phyloP scores from a whole-genome alignment of 1,140 invertebrate genomes.

The Thalassaphorura encarpata region DNA sequence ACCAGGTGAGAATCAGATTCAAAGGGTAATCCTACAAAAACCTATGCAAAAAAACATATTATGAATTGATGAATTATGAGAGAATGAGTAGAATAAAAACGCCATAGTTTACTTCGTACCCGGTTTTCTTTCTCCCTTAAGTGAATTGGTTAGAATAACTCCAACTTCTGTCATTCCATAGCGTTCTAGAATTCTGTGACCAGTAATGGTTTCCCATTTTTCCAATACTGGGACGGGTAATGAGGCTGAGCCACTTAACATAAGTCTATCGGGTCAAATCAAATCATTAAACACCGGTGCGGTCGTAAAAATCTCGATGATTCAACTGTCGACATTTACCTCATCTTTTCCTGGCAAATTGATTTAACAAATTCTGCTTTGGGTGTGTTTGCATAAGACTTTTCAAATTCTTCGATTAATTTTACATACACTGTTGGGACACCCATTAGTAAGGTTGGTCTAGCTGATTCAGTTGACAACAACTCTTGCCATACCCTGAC shows the following conservation, averaged over 20 bases:
- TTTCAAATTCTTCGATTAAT: conserved; percentile 65
- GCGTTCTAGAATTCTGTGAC: conserved; percentile 68
- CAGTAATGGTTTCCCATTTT: conserved; percentile 71
- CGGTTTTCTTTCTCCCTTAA: conserved; percentile 48
- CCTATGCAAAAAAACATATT: not conserved
- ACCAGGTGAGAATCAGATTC: conserved; percentile 61
- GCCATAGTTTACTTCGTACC: no score
- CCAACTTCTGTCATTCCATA: conserved; percentile 90
- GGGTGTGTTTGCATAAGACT: conserved; percentile 50
- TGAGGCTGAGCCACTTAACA: conserved; percentile 74
- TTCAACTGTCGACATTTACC: no score
- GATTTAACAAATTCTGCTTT: conserved; percentile 51
- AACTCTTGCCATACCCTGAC: conserved; percentile 63
- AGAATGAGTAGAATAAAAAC: no score
- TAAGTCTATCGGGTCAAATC: conserved; percentile 47
- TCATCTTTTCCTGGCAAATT: conserved; percentile 48
- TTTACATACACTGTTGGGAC: conserved; percentile 85
- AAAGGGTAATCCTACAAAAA: conserved; percentile 8
- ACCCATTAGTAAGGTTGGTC: conserved; percentile 71
- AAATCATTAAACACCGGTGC: not conserved
- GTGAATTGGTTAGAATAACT: conserved; percentile 74
- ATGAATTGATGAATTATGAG: no score
- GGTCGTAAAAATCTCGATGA: no score
- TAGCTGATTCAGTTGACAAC: conserved; percentile 50
- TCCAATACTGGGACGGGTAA: conserved; percentile 63